Evolutionary conservation across 2,888 invertebrate genomes (phyloP).

Genomic region (Eutolmus rufibarbis): DNA sequence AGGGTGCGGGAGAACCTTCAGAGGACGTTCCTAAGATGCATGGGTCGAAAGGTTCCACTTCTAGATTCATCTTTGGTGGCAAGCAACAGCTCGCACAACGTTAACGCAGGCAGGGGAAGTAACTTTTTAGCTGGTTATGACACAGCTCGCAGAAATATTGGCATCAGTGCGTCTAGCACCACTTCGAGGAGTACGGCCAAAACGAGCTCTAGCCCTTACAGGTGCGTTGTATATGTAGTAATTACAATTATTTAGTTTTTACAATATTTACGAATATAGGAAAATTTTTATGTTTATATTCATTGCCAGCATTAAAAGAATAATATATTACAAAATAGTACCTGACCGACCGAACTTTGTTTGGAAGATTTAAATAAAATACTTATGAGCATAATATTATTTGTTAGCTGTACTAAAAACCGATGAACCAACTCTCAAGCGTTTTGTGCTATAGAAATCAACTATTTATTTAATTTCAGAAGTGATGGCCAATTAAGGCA

Average conservation of each 20-base stretch:
- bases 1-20: conserved; percentile 78
- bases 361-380: no score
- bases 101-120: conserved; percentile 58
- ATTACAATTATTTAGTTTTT: not conserved
- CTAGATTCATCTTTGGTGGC: conserved; percentile 78
- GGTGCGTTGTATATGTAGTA: conserved; percentile 61
- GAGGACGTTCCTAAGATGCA: conserved; percentile 70
- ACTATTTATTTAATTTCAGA: conserved; percentile 50
- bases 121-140: conserved; percentile 63
- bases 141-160: conserved; percentile 77
- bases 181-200: conserved; percentile 94
- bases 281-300: no score
- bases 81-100: conserved; percentile 79
- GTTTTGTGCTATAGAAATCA: not conserved
- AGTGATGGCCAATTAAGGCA: conserved; percentile 85
- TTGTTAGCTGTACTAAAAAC: no score
- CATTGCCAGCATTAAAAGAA: no score
- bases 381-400: no score
- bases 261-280: no score
- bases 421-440: no score
- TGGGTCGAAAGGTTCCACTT: conserved; percentile 83
- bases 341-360: no score
- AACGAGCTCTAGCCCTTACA: conserved; percentile 91
- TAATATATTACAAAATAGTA: no score
- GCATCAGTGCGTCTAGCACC: conserved; percentile 93